Evolutionary conservation across 2,888 invertebrate species (phyloP), one percentile per base, ranked within the genome.

Genomic region (Oasisia sp.): DNA sequence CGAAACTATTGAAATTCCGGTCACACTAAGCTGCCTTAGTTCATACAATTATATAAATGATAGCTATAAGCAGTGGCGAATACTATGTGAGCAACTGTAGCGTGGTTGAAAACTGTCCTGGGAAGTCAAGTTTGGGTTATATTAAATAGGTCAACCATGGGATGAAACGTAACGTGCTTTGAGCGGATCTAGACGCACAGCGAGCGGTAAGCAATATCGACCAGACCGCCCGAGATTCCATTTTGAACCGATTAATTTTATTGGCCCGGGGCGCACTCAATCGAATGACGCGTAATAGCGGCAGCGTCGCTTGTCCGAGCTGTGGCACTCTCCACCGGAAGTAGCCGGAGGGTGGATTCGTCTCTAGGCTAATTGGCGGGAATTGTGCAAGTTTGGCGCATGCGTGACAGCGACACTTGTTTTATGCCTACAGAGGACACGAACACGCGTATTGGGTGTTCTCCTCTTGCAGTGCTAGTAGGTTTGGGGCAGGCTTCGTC

Each of bases 161-260:
- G 12, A 5, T 50, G 50, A 50, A 2, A 50, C 14, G 50, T 50
- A 50, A 50, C 9, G 50, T 14, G 50, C 9, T 14, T 50, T 50
- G 50, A 50, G 50, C 50, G 14, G 50, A 12, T 50, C 50, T 50
- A 50, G 14, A 8, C 12, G 50, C 50, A 50, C 7, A 74, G 74
- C 74, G 27, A 74, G n/a, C 74, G 19, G 14, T n/a, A n/a, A 74
- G 27, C 74, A 74, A n/a, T 74, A 74, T 74, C 74, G 74, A 74
- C 74, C 74, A 74, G 74, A 19, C 74, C 5, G 74, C 27, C 27
- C 74, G n/a, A 38, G 38, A 74, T 74, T 74, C 74, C 19, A 19
- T 74, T 74, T 74, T 74, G 74, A 74, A 74, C 27, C 74, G 74
- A 74, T 74, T 74, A 74, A 74, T 74, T 50, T 74, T n/a, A 74